Evolutionary conservation across 2,888 invertebrate species (phyloP).

Genomic region (Folsomia candida): DNA sequence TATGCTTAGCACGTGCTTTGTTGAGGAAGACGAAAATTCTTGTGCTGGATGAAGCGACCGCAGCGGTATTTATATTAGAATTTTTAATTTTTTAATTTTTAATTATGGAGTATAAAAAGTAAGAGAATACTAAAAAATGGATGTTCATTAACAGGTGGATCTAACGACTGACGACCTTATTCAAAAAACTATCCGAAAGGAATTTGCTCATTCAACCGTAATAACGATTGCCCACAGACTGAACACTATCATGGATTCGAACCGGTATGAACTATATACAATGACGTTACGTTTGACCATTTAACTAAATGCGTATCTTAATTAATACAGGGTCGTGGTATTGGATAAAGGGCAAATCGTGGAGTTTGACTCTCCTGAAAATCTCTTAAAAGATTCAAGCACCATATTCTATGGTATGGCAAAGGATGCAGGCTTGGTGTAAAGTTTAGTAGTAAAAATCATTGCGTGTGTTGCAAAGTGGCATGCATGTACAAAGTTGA

Average conservation of each 20-base stretch:
- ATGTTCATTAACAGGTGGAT: constrained; percentile 84
- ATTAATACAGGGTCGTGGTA: constrained; percentile 7
- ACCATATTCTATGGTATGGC: constrained; percentile 16
- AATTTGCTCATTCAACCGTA: constrained; percentile 83
- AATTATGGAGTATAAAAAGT: too few species aligned
- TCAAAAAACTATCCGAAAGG: constrained; percentile 72
- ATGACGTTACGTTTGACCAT: too few species aligned
- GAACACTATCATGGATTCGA: constrained; percentile 88
- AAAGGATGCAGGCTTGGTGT: constrained; percentile 12
- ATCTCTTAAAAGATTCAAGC: background rate
- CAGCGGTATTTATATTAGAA: constrained; percentile 54
- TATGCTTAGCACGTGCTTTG: constrained; percentile 54
- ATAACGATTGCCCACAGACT: constrained; percentile 89
- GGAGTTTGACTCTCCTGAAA: constrained; percentile 3
- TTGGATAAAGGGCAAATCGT: constrained; percentile 5
- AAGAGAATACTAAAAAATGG: too few species aligned
- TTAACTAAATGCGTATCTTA: background rate
- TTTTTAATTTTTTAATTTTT: too few species aligned
- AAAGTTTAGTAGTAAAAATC: too few species aligned
- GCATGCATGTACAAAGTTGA: too few species aligned
- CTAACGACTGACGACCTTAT: constrained; percentile 87
- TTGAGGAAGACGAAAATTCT: constrained; percentile 54
- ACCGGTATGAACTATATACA: constrained; percentile 61
- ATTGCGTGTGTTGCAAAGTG: too few species aligned
- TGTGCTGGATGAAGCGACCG: constrained; percentile 59